Base-by-base conservation (phyloP, 2,113 vertebrate species). In the Mystacornis crossleyi region DNA sequence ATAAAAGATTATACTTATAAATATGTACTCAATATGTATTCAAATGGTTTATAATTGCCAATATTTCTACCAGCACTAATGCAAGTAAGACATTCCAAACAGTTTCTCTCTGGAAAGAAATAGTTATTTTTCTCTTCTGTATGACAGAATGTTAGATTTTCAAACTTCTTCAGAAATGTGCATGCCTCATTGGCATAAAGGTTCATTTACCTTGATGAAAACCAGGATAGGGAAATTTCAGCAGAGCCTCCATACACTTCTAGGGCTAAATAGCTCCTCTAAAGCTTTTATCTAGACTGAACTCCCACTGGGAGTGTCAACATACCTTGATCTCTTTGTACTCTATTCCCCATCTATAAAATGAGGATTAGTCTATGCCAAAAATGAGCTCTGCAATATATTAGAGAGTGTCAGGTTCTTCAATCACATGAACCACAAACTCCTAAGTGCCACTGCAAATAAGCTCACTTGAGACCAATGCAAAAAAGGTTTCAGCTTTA, bases 221-320 rank as follows among this genome's bases (percentile, higher is more conserved):
- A 83, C 72, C 94, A 95, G 94, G 54, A 70, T 18, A 92, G 73
- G 64, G 42, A 78, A 95, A 89, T 77, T 66, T 89, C 65, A 80
- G 90, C 85, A 89, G 58, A 96, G 29, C 67, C 50, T 90, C 67
- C 45, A 45, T 48, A 43, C 24, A 42, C 55, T 95, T 74, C 47
- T 69, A 93, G 64, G 69, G 55, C 82, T 93, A 86, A 94, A 92
- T 4, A 92, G 62, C 54, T 92, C 47, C 82, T 90, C 82, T 73
- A 58, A 93, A 95, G 94, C 93, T 95, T 96, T 97, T 97, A 95
- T 95, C 95, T 93, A 70, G 72, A 36, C 58, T 86, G 91, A 95
- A 89, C 89, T 97, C 94, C 82, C 94, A 50, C 21, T 13, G 86
- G 91, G 75, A 97, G 67, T 11, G 91, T 89, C 94, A 92, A 86